These are phyloP conservation scores for Numenius phaeopus DNA, from an alignment of 2,797 vertebrate species.

Conservation along the genomic window DNA sequence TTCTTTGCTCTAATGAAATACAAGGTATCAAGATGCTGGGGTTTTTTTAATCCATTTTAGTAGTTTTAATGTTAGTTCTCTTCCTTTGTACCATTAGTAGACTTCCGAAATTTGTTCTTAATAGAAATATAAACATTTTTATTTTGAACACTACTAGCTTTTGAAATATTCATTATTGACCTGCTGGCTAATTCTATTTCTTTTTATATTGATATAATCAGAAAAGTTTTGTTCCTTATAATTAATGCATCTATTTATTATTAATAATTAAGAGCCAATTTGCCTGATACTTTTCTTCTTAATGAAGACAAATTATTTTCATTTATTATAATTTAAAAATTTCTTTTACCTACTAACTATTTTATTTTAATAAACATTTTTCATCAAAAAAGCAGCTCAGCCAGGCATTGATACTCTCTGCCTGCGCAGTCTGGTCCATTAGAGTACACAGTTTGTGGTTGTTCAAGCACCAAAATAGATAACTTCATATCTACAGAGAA, in stretches of 20 bases:
- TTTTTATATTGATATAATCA: constrained; percentile 69
- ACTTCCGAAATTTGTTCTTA: constrained; percentile 59
- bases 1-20: neutral
- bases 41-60: constrained; percentile 11
- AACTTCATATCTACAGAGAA: neutral
- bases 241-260: constrained; percentile 52
- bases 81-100: constrained; percentile 48
- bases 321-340: neutral
- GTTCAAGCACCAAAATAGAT: neutral
- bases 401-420: neutral
- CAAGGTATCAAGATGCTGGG: neutral
- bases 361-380: neutral
- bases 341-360: neutral
- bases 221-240: constrained; percentile 44
- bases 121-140: constrained; percentile 43
- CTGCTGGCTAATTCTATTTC: constrained; percentile 48
- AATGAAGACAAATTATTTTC: constrained; percentile 20
- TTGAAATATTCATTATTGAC: constrained; percentile 76
- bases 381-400: neutral
- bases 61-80: constrained; percentile 35
- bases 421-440: neutral
- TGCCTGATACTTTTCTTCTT: constrained; percentile 25
- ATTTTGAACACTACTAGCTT: constrained; percentile 57
- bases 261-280: constrained; percentile 52
- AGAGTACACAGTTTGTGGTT: neutral